Evolutionary conservation across 2,113 vertebrate species (phyloP), one percentile per base, ranked within the genome.

Genomic region (Lampris incognitus): DNA sequence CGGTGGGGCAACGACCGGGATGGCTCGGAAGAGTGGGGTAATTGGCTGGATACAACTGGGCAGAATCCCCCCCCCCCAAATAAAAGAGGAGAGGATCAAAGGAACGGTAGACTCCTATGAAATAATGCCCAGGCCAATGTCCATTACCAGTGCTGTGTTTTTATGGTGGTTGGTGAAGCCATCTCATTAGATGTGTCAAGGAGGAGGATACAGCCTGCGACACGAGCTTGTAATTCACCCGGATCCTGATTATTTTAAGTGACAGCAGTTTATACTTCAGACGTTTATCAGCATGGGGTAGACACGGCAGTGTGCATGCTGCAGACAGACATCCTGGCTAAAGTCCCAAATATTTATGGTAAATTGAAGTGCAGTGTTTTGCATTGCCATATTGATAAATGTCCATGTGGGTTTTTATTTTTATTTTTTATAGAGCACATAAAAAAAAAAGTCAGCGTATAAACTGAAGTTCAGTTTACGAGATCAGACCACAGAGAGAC

Each of bases 261-360:
- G 77, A 66, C 56, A 44, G 58, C 46, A 46, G 78, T 84, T 82
- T 86, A 64, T 6, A 49, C 61, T 59, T 37, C 61, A 60, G 73
- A 74, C 63, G 59, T 81, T 78, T 66, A 83, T 79, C 68, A 51
- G 71, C 40, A 46, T 3, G 9, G 46, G 74, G 48, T 51, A 41
- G 40, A 50, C 24, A 11, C 3, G 54, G 49, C 49, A 2, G 59
- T 24, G 46, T 56, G 7, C 59, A 56, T 3, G 62, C 67, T 64
- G 68, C 69, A 72, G 66, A 72, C 54, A 66, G 55, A 24, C 69
- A 68, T 63, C 39, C 85, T 82, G 80, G 80, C 73, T 1, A 1
- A 42, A 10, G 60, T 65, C 65, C 76, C 85, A 83, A 67, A 83
- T 85, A 84, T 89, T 89, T 85, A 69, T 56, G 73, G 52, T 6